Evolutionary conservation across 1,140 invertebrate genomes (phyloP), one percentile per base, ranked within the genome.

Genomic region (Meloidogyne hapla): DNA sequence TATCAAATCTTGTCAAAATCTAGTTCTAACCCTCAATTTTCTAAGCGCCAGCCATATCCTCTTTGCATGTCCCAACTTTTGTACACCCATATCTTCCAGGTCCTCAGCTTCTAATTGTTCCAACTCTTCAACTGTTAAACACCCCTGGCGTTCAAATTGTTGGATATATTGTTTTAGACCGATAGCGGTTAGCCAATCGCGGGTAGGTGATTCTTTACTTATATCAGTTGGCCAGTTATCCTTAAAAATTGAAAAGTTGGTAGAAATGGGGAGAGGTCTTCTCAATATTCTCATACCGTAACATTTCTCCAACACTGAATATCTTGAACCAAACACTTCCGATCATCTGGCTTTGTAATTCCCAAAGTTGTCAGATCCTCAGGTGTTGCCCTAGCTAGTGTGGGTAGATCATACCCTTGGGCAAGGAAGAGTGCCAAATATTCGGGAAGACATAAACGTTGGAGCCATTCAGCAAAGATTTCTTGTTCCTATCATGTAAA

Each of bases 31-130:
- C 76, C 98, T 97, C 18, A 98, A 92, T 88, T 95, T 91, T 88
- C 98, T 98, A 81, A 98, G 96, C 71, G 95, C 96, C 80, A 99
- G 89, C 81, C 96, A 91, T 79, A 99, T 93, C 89, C 97, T 95
- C 90, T 99, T 99, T 88, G 99, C 96, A 88, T 99, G 96, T 28
- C 96, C 96, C 74, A 91, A 83, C 83, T 89, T 90, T 76, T 88
- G 88, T 80, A 99, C 96, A 67, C 96, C 96, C 87, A 98, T 96
- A 40, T 99, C 96, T 89, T 99, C 96, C 80, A 99, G 91, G 89
- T 99, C 96, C 26, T 80, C 76, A 61, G 71, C 21, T 90, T 99
- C 96, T 94, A 95, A 98, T 85, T 96, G 94, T 48, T 93, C 93
- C 66, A 91, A 88, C 66, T 90, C 87, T 83, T 96, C 93, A 64